phyloP scores from a whole-genome alignment of 2,888 invertebrate species.

The Pachliopta kotzebuea region DNA sequence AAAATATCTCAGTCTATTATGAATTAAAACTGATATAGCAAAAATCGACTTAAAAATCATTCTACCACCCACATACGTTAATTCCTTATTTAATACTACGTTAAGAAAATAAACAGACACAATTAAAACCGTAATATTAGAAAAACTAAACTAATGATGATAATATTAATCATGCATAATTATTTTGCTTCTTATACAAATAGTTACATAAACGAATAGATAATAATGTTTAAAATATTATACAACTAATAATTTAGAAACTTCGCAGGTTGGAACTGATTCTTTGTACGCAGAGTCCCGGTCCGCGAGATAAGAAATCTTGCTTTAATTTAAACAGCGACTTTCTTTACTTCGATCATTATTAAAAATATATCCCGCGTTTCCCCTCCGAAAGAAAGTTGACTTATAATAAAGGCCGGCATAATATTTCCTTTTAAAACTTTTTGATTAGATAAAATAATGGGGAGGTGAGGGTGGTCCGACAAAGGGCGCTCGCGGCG shows the following conservation, averaged over 20 bases:
- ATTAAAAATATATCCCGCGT: constrained; percentile 76
- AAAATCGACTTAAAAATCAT: neutral
- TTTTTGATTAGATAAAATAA: constrained; percentile 82
- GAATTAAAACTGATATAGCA: constrained; percentile 6
- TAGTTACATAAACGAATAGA: neutral
- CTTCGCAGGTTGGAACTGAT: constrained; percentile 51
- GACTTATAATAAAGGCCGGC: constrained; percentile 80
- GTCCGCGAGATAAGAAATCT: constrained; percentile 39
- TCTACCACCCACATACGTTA: neutral
- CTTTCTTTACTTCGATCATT: constrained; percentile 71
- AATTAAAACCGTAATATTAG: no score
- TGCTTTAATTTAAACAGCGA: constrained; percentile 51
- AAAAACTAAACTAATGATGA: no score
- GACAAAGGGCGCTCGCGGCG: constrained; percentile 59
- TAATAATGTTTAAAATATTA: constrained; percentile 2
- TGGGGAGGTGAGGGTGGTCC: constrained; percentile 68
- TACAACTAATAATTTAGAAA: constrained; percentile 37
- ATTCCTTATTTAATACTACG: neutral
- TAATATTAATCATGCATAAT: neutral
- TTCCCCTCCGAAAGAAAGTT: constrained; percentile 75
- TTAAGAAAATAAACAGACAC: neutral
- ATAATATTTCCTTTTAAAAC: constrained; percentile 82
- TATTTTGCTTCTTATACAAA: neutral
- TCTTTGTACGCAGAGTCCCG: neutral
- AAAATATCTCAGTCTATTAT: constrained; percentile 47